Evolutionary conservation across 2,888 invertebrate genomes (phyloP).

Genomic region (Hipparchia semele): DNA sequence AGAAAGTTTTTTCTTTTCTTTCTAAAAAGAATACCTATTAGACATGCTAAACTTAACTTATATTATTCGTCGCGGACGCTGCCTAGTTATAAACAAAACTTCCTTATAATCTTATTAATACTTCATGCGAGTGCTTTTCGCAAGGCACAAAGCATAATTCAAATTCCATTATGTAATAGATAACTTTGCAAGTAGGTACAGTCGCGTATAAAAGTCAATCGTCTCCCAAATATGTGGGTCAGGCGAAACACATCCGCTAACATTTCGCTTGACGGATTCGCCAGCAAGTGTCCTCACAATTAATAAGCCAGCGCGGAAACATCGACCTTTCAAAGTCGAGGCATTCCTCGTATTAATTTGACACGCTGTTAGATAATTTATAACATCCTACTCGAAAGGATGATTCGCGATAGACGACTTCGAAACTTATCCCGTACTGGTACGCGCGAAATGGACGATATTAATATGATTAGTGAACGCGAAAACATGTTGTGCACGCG

Average conservation of each 20-base stretch:
- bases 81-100: no score
- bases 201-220: conserved; percentile 34
- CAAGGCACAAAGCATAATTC: conserved; percentile 11
- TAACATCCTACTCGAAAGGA: conserved; percentile 72
- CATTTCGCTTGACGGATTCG: conserved; percentile 65
- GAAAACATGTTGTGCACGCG: conserved; percentile 33
- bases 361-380: conserved; percentile 81
- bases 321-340: conserved; percentile 62
- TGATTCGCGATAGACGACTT: conserved; percentile 58
- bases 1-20: no score
- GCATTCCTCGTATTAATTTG: conserved; percentile 82
- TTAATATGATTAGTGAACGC: conserved; percentile 40
- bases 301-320: conserved; percentile 76
- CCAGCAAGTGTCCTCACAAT: conserved; percentile 73
- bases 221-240: conserved; percentile 42
- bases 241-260: conserved; percentile 40
- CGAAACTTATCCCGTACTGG: conserved; percentile 43
- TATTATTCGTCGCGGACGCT: no score
- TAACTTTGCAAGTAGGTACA: conserved; percentile 28
- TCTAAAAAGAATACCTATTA: no score
- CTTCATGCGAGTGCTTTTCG: neutral
- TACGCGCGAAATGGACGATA: conserved; percentile 40
- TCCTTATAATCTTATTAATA: neutral
- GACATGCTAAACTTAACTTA: no score
- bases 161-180: conserved; percentile 20